A percentile compares a stretch with the other conserved stretches of the same genome.
These are phyloP conservation scores for Glossosoma conforme DNA, from an alignment of 1,140 invertebrate species.

Conservation along the genomic window DNA sequence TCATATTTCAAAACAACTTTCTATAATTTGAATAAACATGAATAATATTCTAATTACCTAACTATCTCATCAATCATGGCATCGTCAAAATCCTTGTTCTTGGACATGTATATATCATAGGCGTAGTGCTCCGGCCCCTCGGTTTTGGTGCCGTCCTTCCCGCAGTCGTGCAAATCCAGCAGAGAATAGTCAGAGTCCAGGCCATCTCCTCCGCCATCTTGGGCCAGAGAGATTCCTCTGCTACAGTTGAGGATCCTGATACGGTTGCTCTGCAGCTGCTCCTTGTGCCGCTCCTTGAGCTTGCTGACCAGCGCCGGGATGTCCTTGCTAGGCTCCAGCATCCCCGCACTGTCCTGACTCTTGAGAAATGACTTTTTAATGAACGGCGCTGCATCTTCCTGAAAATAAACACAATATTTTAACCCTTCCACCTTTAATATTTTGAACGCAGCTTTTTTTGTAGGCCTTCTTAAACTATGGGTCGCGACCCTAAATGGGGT, in stretches of 20 bases:
- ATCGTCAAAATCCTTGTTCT: constrained; percentile 50
- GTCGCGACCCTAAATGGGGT: too few species aligned
- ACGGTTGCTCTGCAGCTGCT: constrained; percentile 14
- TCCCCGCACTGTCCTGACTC: constrained; percentile 7
- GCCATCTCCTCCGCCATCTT: constrained; percentile 31
- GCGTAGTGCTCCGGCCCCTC: constrained; percentile 42
- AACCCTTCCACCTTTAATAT: too few species aligned
- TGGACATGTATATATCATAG: constrained; percentile 52
- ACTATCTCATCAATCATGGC: constrained; percentile 49
- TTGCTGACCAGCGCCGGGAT: constrained; percentile 14
- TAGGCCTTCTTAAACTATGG: too few species aligned
- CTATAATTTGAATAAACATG: too few species aligned
- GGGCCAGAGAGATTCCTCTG: constrained; percentile 15
- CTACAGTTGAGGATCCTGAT: constrained; percentile 26
- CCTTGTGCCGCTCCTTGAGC: constrained; percentile 18
- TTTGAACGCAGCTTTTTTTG: too few species aligned
- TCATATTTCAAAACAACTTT: too few species aligned
- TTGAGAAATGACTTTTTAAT: constrained; percentile 19
- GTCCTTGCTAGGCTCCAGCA: constrained; percentile 12
- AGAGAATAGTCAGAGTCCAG: constrained; percentile 36
- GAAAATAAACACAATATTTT: too few species aligned
- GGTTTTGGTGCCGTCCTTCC: constrained; percentile 25
- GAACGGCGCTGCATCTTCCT: constrained; percentile 17
- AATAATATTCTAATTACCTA: constrained; percentile 36
- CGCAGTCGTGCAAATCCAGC: constrained; percentile 39